Base-by-base conservation (phyloP, 1,140 invertebrate genomes). In the Meloidogyne floridensis region DNA sequence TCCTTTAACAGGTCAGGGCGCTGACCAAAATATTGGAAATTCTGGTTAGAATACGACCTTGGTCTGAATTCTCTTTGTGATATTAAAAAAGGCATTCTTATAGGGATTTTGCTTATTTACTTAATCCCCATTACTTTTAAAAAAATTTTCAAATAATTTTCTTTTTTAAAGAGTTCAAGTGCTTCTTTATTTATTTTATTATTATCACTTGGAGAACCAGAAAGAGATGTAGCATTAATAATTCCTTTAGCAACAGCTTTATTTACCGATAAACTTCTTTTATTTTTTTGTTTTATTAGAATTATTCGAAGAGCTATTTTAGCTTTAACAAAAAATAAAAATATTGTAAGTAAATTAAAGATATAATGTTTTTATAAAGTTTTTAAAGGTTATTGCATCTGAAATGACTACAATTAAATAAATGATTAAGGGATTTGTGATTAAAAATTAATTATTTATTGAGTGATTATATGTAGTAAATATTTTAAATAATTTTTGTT, bases 251-350 rank as follows among this genome's bases (percentile, higher is more conserved):
- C 32, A 10, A 77, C 69, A 69, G 51, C 75, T 43, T 56, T 77
- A 69, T 69, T 77, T 6, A 69, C 75, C 0, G 75, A 77, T 42
- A 77, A 77, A 47, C 75, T 69, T 56, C 13, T 77, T 18, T 69
- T 77, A 65, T n/a, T 77, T 32, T 69, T 77, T 56, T 77, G 75
- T 69, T 65, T 77, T 77, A 69, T n/a, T 69, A 77, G 56, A 77
- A 77, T 77, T 59, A 65, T 65, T 65, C 7, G 2, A n/a, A 11
- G 59, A n/a, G n/a, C 10, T n/a, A 13, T 65, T 65, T 65, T 65
- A 65, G 59, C 59, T n/a, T 65, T 65, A 65, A 65, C 59, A 65
- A 65, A n/a, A 65, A 65, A 65, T 65, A n/a, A 18, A 65, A 65
- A 65, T 65, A 65, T 32, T 7, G 59, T 15, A 10, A n/a, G n/a